A percentile compares a stretch with the other conserved stretches of the same genome.
Conservation (phyloP, 2,888 invertebrate species). For the Tinea trinotella region DNA sequence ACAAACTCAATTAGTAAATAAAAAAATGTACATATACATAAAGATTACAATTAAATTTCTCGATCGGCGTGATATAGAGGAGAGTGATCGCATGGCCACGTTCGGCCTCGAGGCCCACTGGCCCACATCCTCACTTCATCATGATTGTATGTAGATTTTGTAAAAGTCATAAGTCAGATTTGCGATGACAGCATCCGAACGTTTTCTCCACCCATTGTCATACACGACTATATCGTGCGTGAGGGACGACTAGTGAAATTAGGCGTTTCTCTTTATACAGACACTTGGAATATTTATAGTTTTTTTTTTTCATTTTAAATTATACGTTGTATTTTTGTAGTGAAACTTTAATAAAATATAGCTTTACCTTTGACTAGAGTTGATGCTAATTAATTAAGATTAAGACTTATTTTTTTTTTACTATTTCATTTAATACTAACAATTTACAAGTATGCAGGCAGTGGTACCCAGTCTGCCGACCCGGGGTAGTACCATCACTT, state of each 20-base stretch:
- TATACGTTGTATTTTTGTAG: conserved; percentile 4
- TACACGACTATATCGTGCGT: background rate
- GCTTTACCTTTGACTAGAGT: too few species aligned
- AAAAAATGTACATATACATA: background rate
- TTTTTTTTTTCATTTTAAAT: background rate
- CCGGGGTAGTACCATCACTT: too few species aligned
- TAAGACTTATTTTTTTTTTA: too few species aligned
- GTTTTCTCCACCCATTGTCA: conserved; percentile 56
- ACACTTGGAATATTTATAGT: background rate
- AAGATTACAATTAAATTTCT: conserved; percentile 5
- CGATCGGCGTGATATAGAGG: conserved; percentile 3
- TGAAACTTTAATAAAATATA: too few species aligned
- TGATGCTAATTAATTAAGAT: too few species aligned
- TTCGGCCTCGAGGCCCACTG: conserved; percentile 51
- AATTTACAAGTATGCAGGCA: too few species aligned
- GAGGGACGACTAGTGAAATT: conserved; percentile 18
- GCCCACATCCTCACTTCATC: conserved; percentile 44
- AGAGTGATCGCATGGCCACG: conserved; percentile 21
- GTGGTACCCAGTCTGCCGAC: too few species aligned
- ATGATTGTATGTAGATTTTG: conserved; percentile 70
- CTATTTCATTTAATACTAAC: too few species aligned
- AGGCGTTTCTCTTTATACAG: background rate
- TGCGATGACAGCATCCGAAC: conserved; percentile 59
- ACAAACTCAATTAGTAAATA: too few species aligned
- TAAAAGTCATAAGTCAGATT: conserved; percentile 57